Conservation (phyloP, 2,797 vertebrate species). For the Lithobates pipiens region DNA sequence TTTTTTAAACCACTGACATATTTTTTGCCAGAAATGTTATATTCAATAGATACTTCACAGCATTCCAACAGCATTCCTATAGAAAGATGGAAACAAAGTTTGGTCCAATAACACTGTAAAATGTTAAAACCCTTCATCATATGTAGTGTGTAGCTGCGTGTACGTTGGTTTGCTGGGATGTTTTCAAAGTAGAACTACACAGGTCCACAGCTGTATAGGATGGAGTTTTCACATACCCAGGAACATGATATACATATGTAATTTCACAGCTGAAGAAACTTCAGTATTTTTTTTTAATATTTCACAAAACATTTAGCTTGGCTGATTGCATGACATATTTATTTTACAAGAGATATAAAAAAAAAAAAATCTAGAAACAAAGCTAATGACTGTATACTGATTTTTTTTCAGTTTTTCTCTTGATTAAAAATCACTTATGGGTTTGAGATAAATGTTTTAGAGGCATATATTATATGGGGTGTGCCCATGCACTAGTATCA, state of each 20-base stretch:
- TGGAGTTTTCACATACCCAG: constrained; percentile 17
- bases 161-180: constrained; percentile 25
- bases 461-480: constrained; percentile 74
- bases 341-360: constrained; percentile 49
- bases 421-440: constrained; percentile 43
- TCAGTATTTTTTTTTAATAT: constrained; percentile 26
- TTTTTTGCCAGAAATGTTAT: constrained; percentile 85
- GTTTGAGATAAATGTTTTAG: constrained; percentile 69
- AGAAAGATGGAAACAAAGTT: constrained; percentile 80
- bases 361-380: constrained; percentile 26
- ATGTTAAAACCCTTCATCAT: constrained; percentile 36
- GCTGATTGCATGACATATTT: constrained; percentile 27
- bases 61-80: constrained; percentile 84
- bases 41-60: constrained; percentile 83
- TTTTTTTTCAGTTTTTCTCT: constrained; percentile 22
- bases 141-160: constrained; percentile 13
- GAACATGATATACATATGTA: constrained; percentile 13
- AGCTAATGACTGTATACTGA: constrained; percentile 25
- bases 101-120: constrained; percentile 78
- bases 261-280: constrained; percentile 35
- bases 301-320: constrained; percentile 30
- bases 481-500: constrained; percentile 81
- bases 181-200: constrained; percentile 30
- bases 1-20: constrained; percentile 80
- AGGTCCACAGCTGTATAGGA: constrained; percentile 16